Percentiles rank a stretch among this genome's conserved stretches.
These are phyloP conservation scores for Cremastinae sp. DNA, from an alignment of 2,888 invertebrate genomes.

Conservation along the genomic window DNA sequence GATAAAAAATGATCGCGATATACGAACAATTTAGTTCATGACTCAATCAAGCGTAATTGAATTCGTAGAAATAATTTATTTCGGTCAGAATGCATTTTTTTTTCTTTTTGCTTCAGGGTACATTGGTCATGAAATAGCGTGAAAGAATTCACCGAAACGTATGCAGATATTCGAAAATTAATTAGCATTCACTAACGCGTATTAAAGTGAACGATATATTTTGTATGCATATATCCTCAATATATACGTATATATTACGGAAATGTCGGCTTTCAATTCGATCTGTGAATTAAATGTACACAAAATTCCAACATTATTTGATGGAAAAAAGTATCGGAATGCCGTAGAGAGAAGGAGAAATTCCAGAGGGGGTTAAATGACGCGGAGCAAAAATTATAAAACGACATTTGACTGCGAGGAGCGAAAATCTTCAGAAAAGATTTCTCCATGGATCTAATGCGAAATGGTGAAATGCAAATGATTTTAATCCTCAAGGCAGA, in stretches of 20 bases:
- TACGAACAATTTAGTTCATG: neutral
- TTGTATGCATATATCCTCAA: no score
- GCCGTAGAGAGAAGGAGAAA: constrained; percentile 16
- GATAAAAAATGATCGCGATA: neutral
- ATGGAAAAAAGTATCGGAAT: constrained; percentile 16
- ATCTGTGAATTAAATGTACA: no score
- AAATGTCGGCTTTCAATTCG: no score
- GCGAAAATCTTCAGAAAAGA: constrained; percentile 35
- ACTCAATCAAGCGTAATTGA: no score
- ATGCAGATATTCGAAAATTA: constrained; percentile 5
- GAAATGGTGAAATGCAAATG: constrained; percentile 60
- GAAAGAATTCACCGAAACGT: neutral
- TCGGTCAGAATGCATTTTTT: no score
- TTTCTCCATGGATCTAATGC: constrained; percentile 42
- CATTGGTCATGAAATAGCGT: constrained; percentile 17
- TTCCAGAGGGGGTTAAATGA: constrained; percentile 14
- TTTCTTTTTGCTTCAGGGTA: neutral
- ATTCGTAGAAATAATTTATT: no score
- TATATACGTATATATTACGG: no score
- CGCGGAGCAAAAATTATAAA: constrained; percentile 6
- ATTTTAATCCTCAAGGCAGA: constrained; percentile 56
- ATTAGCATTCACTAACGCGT: constrained; percentile 33
- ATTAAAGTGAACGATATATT: neutral
- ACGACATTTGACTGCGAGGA: constrained; percentile 8
- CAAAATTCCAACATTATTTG: constrained; percentile 14